These are phyloP conservation scores for Lacanobia oleracea DNA, from an alignment of 2,888 invertebrate genomes.

Conservation along the genomic window DNA sequence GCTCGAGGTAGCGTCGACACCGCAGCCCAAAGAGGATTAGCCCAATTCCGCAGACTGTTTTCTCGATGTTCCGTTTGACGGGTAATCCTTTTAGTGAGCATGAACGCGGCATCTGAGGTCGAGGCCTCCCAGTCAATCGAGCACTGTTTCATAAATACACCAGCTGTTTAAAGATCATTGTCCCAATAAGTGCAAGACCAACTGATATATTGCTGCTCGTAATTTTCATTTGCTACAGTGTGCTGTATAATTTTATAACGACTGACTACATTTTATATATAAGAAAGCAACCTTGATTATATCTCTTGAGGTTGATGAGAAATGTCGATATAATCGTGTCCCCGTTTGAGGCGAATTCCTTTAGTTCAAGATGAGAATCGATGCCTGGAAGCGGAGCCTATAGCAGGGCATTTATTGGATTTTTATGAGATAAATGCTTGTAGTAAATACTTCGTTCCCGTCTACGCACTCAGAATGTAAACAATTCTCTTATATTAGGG, in stretches of 20 bases:
- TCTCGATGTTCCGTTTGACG: constrained; percentile 69
- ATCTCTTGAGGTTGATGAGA: constrained; percentile 45
- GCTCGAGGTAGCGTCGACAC: constrained; percentile 59
- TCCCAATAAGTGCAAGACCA: constrained; percentile 70
- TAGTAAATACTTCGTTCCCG: constrained; percentile 26
- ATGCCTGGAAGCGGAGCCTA: constrained; percentile 14
- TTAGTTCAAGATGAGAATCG: constrained; percentile 45
- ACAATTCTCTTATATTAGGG: constrained; percentile 23
- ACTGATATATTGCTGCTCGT: constrained; percentile 58
- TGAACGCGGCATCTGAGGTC: constrained; percentile 72
- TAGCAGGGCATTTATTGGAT: constrained; percentile 41
- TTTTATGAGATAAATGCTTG: constrained; percentile 43
- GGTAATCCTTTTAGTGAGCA: constrained; percentile 75
- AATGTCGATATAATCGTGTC: constrained; percentile 47
- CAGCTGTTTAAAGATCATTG: constrained; percentile 71
- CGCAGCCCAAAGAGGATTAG: constrained; percentile 74
- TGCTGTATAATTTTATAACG: constrained; percentile 56
- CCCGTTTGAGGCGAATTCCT: constrained; percentile 52
- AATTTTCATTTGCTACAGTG: constrained; percentile 54
- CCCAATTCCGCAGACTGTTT: constrained; percentile 75
- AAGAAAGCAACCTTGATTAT: constrained; percentile 50
- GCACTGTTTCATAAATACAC: constrained; percentile 74
- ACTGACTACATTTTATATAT: constrained; percentile 50
- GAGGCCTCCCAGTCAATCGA: constrained; percentile 74
- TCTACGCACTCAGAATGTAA: constrained; percentile 31